Evolutionary conservation across 2,113 vertebrate genomes (phyloP).

Genomic region (Sardina pilchardus): DNA sequence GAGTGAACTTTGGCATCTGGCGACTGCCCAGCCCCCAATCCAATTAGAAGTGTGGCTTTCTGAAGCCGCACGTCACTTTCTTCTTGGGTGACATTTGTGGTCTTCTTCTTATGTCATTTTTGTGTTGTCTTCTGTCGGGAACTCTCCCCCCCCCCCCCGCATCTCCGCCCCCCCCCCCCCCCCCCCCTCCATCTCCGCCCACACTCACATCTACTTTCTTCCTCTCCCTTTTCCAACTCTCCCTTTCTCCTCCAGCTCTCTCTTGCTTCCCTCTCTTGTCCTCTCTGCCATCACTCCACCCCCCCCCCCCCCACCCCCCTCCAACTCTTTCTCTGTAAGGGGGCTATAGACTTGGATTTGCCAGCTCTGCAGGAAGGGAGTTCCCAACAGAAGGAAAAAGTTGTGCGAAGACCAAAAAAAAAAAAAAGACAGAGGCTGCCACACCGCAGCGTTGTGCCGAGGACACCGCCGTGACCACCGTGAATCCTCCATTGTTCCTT

Average conservation of each 20-base stretch:
- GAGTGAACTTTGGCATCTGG: not conserved
- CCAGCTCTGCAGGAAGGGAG: slow-evolving; percentile 82
- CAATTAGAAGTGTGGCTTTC: not conserved
- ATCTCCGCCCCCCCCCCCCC: no score
- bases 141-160: no score
- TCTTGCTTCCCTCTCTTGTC: not conserved
- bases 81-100: no score
- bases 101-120: no score
- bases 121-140: no score
- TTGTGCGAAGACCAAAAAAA: slow-evolving; percentile 68
- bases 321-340: not conserved
- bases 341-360: slow-evolving; percentile 31
- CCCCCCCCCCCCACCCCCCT: not conserved
- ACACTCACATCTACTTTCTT: not conserved
- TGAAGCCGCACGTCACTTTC: not conserved
- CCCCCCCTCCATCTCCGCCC: not conserved
- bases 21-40: not conserved
- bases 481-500: slow-evolving; percentile 84
- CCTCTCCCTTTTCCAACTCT: not conserved
- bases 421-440: not conserved
- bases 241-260: not conserved
- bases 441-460: slow-evolving; percentile 42
- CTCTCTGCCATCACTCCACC: not conserved
- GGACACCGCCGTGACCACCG: slow-evolving; percentile 55
- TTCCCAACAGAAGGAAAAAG: slow-evolving; percentile 72